Percentiles rank a stretch among this genome's conserved stretches.
These are phyloP conservation scores for Drosophila parvula DNA, from an alignment of 1,140 invertebrate species.

Conservation along the genomic window DNA sequence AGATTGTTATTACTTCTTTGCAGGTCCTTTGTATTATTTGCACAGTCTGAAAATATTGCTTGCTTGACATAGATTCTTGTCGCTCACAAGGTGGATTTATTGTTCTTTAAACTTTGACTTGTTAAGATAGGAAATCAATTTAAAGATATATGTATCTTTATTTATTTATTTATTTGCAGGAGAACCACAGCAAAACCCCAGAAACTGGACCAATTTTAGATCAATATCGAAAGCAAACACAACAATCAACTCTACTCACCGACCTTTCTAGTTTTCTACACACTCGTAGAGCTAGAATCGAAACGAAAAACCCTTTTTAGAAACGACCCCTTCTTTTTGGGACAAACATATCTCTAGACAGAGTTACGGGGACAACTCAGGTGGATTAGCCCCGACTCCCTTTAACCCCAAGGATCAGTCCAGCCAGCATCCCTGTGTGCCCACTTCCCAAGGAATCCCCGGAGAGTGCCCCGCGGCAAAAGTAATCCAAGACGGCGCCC, in stretches of 20 bases:
- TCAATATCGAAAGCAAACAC: slow-evolving; percentile 39
- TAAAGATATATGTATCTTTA: background rate
- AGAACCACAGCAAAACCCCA: slow-evolving; percentile 16
- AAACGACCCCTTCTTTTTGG: slow-evolving; percentile 40
- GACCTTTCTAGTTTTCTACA: slow-evolving; percentile 59
- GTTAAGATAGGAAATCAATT: background rate
- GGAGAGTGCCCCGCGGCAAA: slow-evolving; percentile 15
- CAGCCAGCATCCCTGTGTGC: background rate
- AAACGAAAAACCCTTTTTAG: slow-evolving; percentile 28
- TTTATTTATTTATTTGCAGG: background rate
- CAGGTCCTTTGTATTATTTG: background rate
- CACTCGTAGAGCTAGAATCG: slow-evolving; percentile 13
- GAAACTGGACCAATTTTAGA: slow-evolving; percentile 74
- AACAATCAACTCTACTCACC: slow-evolving; percentile 64
- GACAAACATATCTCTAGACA: slow-evolving; percentile 45
- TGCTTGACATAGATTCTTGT: background rate
- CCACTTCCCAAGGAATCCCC: slow-evolving; percentile 9
- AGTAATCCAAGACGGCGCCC: slow-evolving; percentile 65
- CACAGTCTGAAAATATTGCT: background rate
- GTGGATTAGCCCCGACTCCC: slow-evolving; percentile 11
- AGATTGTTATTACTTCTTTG: slow-evolving; percentile 7
- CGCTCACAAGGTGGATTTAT: background rate
- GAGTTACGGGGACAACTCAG: background rate
- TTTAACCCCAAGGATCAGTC: background rate
- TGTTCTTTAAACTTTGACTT: background rate